A percentile compares a stretch with the other conserved stretches of the same genome.
Conservation (phyloP, 1,140 invertebrate genomes). For the Andricus grossulariae region DNA sequence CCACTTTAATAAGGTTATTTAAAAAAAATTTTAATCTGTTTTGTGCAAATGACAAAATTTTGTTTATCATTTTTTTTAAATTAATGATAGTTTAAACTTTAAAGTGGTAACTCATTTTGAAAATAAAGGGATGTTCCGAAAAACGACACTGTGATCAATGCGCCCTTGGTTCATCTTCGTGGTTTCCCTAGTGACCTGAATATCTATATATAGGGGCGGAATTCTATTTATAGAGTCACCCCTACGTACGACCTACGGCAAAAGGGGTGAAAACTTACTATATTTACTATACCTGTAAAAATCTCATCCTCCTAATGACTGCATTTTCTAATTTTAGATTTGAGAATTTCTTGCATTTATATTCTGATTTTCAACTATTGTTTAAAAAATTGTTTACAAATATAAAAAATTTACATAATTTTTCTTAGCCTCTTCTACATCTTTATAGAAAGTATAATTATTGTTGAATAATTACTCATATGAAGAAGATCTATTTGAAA, state of each 20-base stretch:
- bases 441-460: no score
- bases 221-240: conserved; percentile 68
- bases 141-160: conserved; percentile 43
- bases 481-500: no score
- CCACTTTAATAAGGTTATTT: no score
- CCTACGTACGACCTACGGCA: conserved; percentile 60
- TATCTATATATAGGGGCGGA: conserved; percentile 62
- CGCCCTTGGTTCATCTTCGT: conserved; percentile 65
- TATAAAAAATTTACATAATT: no score
- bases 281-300: conserved; percentile 27
- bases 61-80: no score
- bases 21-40: no score
- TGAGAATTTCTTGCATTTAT: not conserved
- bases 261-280: conserved; percentile 35
- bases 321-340: conserved; percentile 12
- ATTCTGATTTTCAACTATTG: not conserved
- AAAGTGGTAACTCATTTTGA: not conserved
- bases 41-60: no score
- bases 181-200: conserved; percentile 64
- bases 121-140: conserved; percentile 32
- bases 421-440: no score
- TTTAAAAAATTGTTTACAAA: not conserved
- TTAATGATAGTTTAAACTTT: no score
- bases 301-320: not conserved
- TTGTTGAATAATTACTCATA: no score